Conservation (phyloP, 2,113 vertebrate genomes). For the Mus spicilegus region DNA sequence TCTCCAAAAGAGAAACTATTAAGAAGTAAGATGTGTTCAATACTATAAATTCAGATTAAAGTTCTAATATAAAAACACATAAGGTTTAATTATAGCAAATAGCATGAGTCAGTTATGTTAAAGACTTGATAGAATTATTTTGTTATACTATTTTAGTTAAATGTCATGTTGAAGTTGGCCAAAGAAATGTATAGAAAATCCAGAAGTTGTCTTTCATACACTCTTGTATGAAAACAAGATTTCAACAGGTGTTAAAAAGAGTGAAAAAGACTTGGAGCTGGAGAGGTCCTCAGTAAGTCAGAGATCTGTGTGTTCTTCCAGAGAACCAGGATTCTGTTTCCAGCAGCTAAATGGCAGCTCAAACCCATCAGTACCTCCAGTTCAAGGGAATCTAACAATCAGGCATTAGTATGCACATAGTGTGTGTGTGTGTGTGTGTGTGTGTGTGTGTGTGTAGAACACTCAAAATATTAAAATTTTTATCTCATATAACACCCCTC, state of each 20-base stretch:
- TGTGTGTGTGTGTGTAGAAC: not conserved
- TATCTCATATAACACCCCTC: not conserved
- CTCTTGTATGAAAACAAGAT: not conserved
- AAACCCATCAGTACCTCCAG: not conserved
- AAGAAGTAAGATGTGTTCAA: not conserved
- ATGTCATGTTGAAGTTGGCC: not conserved
- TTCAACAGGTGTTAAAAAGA: not conserved
- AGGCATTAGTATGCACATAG: not conserved
- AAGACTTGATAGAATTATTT: not conserved
- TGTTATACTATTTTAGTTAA: not conserved
- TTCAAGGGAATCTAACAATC: not conserved
- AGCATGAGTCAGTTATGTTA: not conserved
- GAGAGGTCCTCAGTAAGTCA: not conserved
- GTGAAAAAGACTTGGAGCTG: not conserved
- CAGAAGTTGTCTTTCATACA: not conserved
- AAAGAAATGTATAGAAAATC: not conserved
- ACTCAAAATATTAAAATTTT: not conserved
- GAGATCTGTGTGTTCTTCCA: not conserved
- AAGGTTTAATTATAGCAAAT: not conserved
- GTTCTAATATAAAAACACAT: not conserved
- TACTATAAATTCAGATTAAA: not conserved
- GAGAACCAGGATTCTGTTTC: not conserved
- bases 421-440: no score
- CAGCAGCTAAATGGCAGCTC: not conserved
- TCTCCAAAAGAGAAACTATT: not conserved